phyloP scores from a whole-genome alignment of 2,113 vertebrate genomes.

The Podarcis muralis region DNA sequence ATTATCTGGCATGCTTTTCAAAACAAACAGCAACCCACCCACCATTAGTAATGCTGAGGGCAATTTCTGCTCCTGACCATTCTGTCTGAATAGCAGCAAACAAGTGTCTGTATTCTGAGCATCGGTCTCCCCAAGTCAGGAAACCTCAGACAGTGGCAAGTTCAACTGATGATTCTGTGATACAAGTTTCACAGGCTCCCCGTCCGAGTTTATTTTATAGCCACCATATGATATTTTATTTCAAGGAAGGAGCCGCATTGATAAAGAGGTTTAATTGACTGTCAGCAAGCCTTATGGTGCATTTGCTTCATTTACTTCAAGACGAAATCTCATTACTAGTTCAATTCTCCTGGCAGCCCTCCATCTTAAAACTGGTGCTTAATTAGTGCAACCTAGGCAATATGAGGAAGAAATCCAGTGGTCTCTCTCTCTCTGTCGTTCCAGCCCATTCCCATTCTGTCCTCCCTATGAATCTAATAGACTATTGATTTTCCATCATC shows the following conservation, averaged over 20 bases:
- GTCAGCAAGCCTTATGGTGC: conserved; percentile 78
- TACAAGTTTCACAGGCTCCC: conserved; percentile 48
- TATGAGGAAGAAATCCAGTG: conserved; percentile 59
- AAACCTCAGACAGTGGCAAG: background rate
- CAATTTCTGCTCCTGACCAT: conserved; percentile 30
- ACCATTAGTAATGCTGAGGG: background rate
- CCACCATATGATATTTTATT: conserved; percentile 72
- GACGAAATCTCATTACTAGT: conserved; percentile 80
- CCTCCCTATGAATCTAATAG: conserved; percentile 89
- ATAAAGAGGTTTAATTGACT: conserved; percentile 86
- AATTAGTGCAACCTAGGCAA: conserved; percentile 74
- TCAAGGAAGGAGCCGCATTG: conserved; percentile 73
- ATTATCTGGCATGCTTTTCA: background rate
- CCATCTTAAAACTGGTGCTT: conserved; percentile 73
- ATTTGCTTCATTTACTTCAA: conserved; percentile 78
- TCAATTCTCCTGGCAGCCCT: conserved; percentile 75
- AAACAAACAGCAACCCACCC: conserved; percentile 23
- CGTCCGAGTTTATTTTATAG: conserved; percentile 63
- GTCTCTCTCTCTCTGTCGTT: background rate
- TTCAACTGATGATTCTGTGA: conserved; percentile 28
- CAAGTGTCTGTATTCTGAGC: conserved; percentile 2
- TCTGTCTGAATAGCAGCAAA: conserved; percentile 21
- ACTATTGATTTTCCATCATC: conserved; percentile 95
- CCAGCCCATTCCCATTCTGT: conserved; percentile 35
- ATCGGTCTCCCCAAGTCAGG: conserved; percentile 36